Conservation (phyloP, 2,888 invertebrate genomes). For the Neoascia interrupta region DNA sequence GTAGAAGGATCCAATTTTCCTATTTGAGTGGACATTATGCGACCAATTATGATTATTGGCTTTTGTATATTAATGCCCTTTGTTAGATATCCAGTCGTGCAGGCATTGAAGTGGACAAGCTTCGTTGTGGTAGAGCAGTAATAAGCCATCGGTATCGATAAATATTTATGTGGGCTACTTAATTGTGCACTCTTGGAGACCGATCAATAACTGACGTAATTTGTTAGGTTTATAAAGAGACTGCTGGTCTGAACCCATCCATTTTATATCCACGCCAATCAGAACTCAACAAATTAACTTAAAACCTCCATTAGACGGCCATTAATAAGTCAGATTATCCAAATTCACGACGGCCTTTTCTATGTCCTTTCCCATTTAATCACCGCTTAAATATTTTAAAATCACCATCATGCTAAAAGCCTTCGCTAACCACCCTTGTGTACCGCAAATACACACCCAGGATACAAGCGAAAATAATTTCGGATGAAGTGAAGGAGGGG, state of each 20-base stretch:
- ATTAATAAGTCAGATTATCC: slow-evolving; percentile 42
- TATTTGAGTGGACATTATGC: slow-evolving; percentile 55
- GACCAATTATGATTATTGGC: slow-evolving; percentile 66
- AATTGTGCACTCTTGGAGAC: no score
- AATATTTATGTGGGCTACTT: no score
- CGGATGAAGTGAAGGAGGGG: no score
- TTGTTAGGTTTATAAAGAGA: no score
- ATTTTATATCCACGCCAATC: slow-evolving; percentile 43
- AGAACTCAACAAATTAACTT: slow-evolving; percentile 46
- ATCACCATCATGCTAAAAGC: slow-evolving; percentile 5
- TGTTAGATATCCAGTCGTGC: slow-evolving; percentile 20
- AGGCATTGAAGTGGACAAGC: no score
- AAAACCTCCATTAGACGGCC: slow-evolving; percentile 48
- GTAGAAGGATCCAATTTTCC: slow-evolving; percentile 47
- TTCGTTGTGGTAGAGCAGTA: no score
- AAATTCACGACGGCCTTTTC: slow-evolving; percentile 24
- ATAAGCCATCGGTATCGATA: no score
- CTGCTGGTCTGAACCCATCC: no score
- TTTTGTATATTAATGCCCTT: slow-evolving; percentile 43
- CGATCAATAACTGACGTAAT: no score
- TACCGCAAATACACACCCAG: no score
- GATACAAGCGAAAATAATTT: no score
- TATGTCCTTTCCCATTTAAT: slow-evolving; percentile 17
- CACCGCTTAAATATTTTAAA: slow-evolving; percentile 48
- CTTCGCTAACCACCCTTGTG: neutral